Conservation (phyloP, 1,140 invertebrate species). For the Triops cancriformis region DNA sequence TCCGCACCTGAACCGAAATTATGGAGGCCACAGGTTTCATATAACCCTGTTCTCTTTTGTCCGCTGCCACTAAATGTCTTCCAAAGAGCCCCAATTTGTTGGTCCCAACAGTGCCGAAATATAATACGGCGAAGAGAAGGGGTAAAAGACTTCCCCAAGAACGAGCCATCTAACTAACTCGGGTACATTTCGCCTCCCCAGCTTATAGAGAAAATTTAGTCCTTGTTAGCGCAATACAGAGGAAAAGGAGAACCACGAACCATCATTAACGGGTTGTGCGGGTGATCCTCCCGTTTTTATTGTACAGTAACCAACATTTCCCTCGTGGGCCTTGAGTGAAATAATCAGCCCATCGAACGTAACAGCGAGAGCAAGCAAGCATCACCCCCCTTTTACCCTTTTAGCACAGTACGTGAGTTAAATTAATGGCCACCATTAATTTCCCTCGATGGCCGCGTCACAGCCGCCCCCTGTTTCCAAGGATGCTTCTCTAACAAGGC, state of each 20-base stretch:
- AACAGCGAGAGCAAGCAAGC: not conserved
- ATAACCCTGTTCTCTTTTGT: not conserved
- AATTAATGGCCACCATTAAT: not conserved
- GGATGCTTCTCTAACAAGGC: conserved; percentile 4
- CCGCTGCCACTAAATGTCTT: not conserved
- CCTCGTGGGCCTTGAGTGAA: not conserved
- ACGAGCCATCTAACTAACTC: not conserved
- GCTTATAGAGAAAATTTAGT: not conserved
- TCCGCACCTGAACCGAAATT: not conserved
- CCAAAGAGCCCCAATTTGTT: conserved; percentile 6
- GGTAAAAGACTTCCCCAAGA: not conserved
- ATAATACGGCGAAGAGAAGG: not conserved
- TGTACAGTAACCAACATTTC: not conserved
- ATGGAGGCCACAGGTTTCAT: not conserved
- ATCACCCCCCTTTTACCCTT: not conserved
- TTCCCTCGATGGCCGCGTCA: conserved; percentile 2
- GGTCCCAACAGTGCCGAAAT: conserved; percentile 3
- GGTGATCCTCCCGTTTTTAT: not conserved
- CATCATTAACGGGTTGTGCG: not conserved
- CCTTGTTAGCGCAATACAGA: not conserved
- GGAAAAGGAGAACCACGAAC: not conserved
- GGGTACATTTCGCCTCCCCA: not conserved
- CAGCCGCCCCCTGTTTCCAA: not conserved
- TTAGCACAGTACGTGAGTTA: not conserved
- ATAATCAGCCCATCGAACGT: not conserved